Base-by-base conservation (phyloP, 2,113 vertebrate species). In the Neofelis nebulosa region DNA sequence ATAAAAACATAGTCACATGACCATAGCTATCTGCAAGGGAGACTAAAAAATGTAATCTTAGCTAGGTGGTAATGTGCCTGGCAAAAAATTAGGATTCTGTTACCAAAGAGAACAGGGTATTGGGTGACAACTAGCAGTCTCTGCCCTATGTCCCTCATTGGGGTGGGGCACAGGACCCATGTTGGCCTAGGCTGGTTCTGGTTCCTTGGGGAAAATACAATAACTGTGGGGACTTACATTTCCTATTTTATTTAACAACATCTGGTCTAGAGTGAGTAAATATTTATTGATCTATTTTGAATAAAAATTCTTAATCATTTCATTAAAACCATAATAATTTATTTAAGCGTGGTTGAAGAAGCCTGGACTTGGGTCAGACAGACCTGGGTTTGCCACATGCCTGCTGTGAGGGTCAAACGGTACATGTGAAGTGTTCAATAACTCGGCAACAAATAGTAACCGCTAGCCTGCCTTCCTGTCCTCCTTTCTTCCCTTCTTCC, bases 241-340 rank as follows among this genome's bases (percentile, higher is more conserved):
- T 86, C 33, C 84, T 87, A 36, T 74, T 52, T 94, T 79, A 48
- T 36, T 33, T 38, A 84, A 78, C 21, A 66, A 5, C 84, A 80
- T 33, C 76, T 68, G 31, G 21, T 69, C 25, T 81, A 69, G 10
- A 29, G 19, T 27, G 33, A 61, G 55, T 80, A 81, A 50, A 41
- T 86, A 63, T 83, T 83, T 68, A 71, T 79, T n/a, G 79, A 74
- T 36, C 2, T 55, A 73, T 36, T 36, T 95, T n/a, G 29, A 73
- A 79, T 69, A 29, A 61, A 73, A 93, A 84, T 87, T 87, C 29
- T 93, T 92, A 65, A 38, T 93, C 9, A 57, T 45, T 93, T 93
- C 38, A 76, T 74, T 94, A 36, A 89, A 73, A 21, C 13, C n/a
- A 79, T 65, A 85, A 41, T 29, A 45, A 41, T 85, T 33, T 80